These are phyloP conservation scores for Argyresthia goedartella DNA, from an alignment of 2,888 invertebrate species.

Conservation along the genomic window DNA sequence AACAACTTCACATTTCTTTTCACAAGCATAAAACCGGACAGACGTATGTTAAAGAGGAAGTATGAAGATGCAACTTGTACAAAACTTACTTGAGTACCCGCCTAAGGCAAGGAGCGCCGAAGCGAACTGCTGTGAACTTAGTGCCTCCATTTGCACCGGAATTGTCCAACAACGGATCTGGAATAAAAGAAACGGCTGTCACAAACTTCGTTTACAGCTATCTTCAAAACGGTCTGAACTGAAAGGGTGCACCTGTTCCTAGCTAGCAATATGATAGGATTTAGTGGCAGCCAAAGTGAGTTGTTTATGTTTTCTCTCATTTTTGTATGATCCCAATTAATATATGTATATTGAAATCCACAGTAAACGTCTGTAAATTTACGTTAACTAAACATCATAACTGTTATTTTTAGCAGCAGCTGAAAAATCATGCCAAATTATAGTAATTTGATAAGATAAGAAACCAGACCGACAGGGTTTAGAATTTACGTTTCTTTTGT, in stretches of 20 bases:
- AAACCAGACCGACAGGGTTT: too few relatives aligned
- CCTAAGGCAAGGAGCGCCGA: constrained; percentile 21
- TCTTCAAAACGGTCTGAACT: constrained; percentile 7
- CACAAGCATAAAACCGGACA: not conserved
- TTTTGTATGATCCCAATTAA: too few relatives aligned
- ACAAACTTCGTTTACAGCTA: constrained; percentile 9
- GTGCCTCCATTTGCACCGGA: constrained; percentile 27
- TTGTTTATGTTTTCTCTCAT: too few relatives aligned
- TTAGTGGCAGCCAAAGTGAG: not conserved
- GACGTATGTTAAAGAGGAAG: not conserved
- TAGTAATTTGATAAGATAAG: too few relatives aligned
- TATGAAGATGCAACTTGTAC: constrained; percentile 8
- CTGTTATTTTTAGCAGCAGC: too few relatives aligned
- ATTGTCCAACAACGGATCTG: constrained; percentile 15
- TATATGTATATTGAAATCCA: too few relatives aligned
- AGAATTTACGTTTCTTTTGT: too few relatives aligned
- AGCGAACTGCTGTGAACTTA: constrained; percentile 17
- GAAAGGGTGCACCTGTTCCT: constrained; percentile 5
- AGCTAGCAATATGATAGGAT: not conserved
- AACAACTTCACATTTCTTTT: not conserved
- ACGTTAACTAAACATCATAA: too few relatives aligned
- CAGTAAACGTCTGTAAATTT: too few relatives aligned
- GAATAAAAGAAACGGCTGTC: constrained; percentile 14
- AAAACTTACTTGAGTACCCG: constrained; percentile 29
- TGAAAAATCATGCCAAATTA: too few relatives aligned